A percentile compares a stretch with the other conserved stretches of the same genome.
phyloP scores from a whole-genome alignment of 1,140 invertebrate genomes.

The Drosophila navojoa region DNA sequence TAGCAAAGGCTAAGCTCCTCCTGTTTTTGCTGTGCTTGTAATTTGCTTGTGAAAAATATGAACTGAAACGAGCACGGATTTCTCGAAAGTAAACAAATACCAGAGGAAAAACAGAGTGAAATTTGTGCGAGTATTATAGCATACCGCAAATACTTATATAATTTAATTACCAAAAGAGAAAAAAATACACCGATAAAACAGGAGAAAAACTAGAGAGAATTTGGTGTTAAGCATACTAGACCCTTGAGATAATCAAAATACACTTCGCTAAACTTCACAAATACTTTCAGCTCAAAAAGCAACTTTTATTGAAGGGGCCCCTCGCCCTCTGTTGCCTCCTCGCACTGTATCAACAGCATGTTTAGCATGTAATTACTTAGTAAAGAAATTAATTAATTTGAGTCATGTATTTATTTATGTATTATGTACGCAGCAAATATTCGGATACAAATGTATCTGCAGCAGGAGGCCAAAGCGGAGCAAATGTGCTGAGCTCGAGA shows the following conservation, averaged over 20 bases:
- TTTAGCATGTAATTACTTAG: slow-evolving; percentile 76
- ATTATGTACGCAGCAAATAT: slow-evolving; percentile 52
- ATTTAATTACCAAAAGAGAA: slow-evolving; percentile 13
- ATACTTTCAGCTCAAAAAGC: slow-evolving; percentile 51
- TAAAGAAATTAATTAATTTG: slow-evolving; percentile 78
- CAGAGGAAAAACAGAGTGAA: slow-evolving; percentile 19
- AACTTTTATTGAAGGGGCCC: slow-evolving; percentile 50
- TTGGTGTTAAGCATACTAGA: background rate
- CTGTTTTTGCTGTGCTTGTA: slow-evolving; percentile 70
- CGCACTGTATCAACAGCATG: slow-evolving; percentile 30
- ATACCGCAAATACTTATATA: slow-evolving; percentile 8
- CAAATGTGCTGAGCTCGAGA: slow-evolving; percentile 72
- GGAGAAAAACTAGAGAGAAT: background rate
- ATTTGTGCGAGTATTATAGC: background rate
- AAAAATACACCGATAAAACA: background rate
- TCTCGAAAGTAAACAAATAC: slow-evolving; percentile 61
- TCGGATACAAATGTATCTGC: slow-evolving; percentile 62
- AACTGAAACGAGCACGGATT: slow-evolving; percentile 69
- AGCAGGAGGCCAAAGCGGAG: slow-evolving; percentile 39
- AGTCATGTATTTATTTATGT: slow-evolving; percentile 64
- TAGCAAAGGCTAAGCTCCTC: slow-evolving; percentile 33
- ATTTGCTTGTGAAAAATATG: slow-evolving; percentile 75
- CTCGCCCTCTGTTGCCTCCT: background rate
- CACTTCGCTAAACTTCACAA: slow-evolving; percentile 51
- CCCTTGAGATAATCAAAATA: background rate